Conservation (phyloP, 1,140 invertebrate genomes). For the Trichonephila clavipes region DNA sequence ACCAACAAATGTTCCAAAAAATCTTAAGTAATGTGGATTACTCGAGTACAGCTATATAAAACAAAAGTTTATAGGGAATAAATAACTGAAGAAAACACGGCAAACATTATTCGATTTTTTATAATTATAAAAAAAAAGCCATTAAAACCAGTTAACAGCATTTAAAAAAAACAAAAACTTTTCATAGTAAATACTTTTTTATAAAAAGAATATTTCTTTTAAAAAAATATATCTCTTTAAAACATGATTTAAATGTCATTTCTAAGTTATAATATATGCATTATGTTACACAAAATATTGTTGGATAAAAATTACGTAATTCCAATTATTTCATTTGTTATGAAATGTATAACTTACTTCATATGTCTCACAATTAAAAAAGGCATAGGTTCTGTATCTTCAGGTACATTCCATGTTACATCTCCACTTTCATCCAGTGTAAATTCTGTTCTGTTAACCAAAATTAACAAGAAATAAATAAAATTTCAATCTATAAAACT, state of each 20-base stretch:
- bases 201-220: too few relatives aligned
- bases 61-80: constrained; percentile 40
- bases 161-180: too few relatives aligned
- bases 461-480: neutral
- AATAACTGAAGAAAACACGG: neutral
- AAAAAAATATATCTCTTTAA: too few relatives aligned
- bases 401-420: constrained; percentile 85
- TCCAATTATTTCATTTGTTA: too few relatives aligned
- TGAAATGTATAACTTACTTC: constrained; percentile 81
- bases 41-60: constrained; percentile 78
- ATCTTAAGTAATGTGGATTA: constrained; percentile 79
- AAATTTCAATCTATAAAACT: neutral
- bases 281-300: too few relatives aligned
- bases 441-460: constrained; percentile 84
- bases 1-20: constrained; percentile 85
- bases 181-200: too few relatives aligned
- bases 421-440: constrained; percentile 85
- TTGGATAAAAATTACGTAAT: too few relatives aligned
- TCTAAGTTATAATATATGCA: too few relatives aligned
- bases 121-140: too few relatives aligned
- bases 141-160: too few relatives aligned
- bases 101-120: too few relatives aligned
- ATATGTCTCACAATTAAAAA: constrained; percentile 87
- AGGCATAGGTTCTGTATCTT: constrained; percentile 84
- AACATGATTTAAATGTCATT: too few relatives aligned